Conservation (phyloP, 2,888 invertebrate species). For the Drosophila barbarae region DNA sequence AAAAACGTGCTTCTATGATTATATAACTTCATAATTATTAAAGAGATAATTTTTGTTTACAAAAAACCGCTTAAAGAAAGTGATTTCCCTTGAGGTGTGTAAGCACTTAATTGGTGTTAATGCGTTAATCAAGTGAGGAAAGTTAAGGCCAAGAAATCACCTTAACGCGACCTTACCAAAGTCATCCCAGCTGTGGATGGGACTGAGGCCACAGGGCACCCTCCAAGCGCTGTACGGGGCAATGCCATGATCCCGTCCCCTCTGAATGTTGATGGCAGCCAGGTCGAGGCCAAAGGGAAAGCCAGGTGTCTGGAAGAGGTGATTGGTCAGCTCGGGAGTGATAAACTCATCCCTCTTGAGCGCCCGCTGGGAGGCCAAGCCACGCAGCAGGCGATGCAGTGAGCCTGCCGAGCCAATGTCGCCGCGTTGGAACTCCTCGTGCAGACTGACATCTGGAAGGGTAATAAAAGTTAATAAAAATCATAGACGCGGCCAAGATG, state of each 20-base stretch:
- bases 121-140: conserved; percentile 6
- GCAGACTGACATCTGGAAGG: conserved; percentile 86
- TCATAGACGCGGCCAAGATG: background rate
- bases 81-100: conserved; percentile 1
- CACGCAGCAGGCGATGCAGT: conserved; percentile 88
- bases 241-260: conserved; percentile 92
- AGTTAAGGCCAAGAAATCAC: background rate
- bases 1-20: background rate
- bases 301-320: conserved; percentile 87
- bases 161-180: conserved; percentile 77
- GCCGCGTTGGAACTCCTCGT: conserved; percentile 87
- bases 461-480: too few relatives aligned
- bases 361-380: conserved; percentile 87
- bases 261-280: conserved; percentile 92
- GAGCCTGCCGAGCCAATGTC: conserved; percentile 89
- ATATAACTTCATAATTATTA: background rate
- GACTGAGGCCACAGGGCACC: conserved; percentile 87
- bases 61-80: background rate
- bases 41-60: background rate
- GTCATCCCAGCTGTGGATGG: conserved; percentile 85
- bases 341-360: conserved; percentile 91
- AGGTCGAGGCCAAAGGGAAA: conserved; percentile 91
- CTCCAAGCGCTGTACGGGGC: conserved; percentile 90
- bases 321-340: conserved; percentile 89
- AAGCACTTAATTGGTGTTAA: conserved; percentile 9